A percentile compares a stretch with the other conserved stretches of the same genome.
Evolutionary conservation across 1,140 invertebrate species (phyloP).

Genomic region (Meloidogyne hapla): DNA sequence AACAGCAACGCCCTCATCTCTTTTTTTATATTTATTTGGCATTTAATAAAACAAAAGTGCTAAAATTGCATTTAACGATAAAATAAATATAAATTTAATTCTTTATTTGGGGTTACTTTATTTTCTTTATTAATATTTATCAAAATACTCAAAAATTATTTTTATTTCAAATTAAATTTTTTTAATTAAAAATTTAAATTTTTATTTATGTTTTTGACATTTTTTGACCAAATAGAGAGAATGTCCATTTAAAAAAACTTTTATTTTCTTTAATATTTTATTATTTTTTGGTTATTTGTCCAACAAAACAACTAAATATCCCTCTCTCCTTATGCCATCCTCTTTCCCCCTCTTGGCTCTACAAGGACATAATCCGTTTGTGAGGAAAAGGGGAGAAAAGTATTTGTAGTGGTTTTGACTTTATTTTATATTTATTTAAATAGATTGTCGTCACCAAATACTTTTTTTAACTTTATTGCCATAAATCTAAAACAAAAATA

Average conservation of each 20-base stretch:
- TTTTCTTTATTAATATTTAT: too few species aligned
- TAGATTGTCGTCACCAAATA: neutral
- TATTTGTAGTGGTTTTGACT: neutral
- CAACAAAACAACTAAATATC: neutral
- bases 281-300: neutral
- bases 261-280: too few species aligned
- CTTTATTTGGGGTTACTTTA: too few species aligned
- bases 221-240: neutral
- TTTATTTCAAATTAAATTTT: neutral
- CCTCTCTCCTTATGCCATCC: neutral
- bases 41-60: neutral
- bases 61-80: neutral
- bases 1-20: neutral
- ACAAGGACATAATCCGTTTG: slow-evolving; percentile 3
- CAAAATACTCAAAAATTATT: neutral
- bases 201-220: neutral
- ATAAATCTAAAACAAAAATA: too few species aligned
- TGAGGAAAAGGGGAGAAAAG: neutral
- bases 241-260: slow-evolving; percentile 5
- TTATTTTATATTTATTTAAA: neutral
- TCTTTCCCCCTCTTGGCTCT: neutral
- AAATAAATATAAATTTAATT: neutral
- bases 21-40: neutral
- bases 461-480: neutral
- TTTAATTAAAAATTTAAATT: neutral